Base-by-base conservation (phyloP, 2,113 vertebrate genomes). In the zebrafish (Danio rerio) region DNA sequence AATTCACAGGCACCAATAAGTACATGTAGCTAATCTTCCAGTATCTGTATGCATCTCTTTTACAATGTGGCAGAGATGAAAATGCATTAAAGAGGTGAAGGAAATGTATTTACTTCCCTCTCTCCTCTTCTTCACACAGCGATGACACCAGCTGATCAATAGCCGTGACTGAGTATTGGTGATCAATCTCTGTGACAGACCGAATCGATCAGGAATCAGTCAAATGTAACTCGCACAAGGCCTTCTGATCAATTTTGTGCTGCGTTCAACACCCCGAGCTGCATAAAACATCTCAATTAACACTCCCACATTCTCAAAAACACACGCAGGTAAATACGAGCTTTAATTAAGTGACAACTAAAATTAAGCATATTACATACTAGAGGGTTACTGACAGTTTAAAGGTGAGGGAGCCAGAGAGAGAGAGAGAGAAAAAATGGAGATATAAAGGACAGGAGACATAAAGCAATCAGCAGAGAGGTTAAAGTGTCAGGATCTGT, bases 111-210 rank as follows among this genome's bases (percentile, higher is more conserved):
- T 81, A 77, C 61, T 71, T 55, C 20, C 76, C 78, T 49, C 58
- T 18, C 40, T 65, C 58, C 66, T 70, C 78, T 81, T 83, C 86
- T 75, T 83, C 85, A 83, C 81, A 83, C 77, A 87, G 87, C 66
- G 52, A 77, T 84, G 71, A 82, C 40, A 84, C 87, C 75, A 85
- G 78, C 86, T 86, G 87, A 87, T 92, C 92, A 82, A 91, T 90
- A 89, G 76, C 66, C 52, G 84, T 83, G 75, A 76, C 45, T 43
- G 77, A 80, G 81, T 90, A 91, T 89, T 83, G 88, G 88, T 81
- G 81, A 92, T 93, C 90, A 88, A 91, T 93, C 92, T 90, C 84
- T 45, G n/a, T 71, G 89, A 92, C 88, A 72, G 89, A 87, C 86
- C 31, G 12, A 69, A 94, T 94, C 84, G 92, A 94, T 90, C 89